Evolutionary conservation across 2,797 vertebrate genomes (phyloP), one percentile per base, ranked within the genome.

Genomic region (Apodemus agrarius): DNA sequence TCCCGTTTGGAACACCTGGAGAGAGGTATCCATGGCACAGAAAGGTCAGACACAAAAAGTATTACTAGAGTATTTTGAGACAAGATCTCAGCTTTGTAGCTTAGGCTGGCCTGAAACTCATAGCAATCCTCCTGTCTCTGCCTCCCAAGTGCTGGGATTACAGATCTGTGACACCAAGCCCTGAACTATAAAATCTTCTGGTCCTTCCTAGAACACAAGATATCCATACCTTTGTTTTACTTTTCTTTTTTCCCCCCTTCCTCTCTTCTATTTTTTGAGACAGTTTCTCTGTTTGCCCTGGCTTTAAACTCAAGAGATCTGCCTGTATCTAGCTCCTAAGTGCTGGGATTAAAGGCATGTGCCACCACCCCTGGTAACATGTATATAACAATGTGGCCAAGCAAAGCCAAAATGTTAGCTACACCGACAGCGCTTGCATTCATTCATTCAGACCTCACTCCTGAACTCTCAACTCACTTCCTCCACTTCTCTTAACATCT

Each of bases 151-250:
- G 67, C 49, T 37, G 14, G 84, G 46, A 85, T 67, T 85, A 52
- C 19, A 85, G 46, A 52, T 19, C 43, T 67, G 63, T 85, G 43
- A n/a, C 8, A 54, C 65, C 22, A 37, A 24, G 22, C 65, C 43
- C 6, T 59, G 61, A n/a, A 69, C 65, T 57, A 24, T 57, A n/a
- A 88, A 52, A 88, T 17, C 34, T 61, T 26, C 61, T 49, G 8
- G 54, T 75, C 59, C 89, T 34, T 96, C 29, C 63, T 93, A 16
- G 16, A 93, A 54, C 57, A 76, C 83, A 76, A 7, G 19, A 19
- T 93, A 78, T 49, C 69, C 17, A 59, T 40, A 83, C 31, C 40
- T 95, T 91, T 24, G 46, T 80, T 93, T 92, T 82, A 12, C 5
- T 16, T 3, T 3, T 13, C 11, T 12, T 12, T 14, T 2, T 3